Base-by-base conservation (phyloP, 2,797 vertebrate genomes). In the Sebastolobus altivelis region DNA sequence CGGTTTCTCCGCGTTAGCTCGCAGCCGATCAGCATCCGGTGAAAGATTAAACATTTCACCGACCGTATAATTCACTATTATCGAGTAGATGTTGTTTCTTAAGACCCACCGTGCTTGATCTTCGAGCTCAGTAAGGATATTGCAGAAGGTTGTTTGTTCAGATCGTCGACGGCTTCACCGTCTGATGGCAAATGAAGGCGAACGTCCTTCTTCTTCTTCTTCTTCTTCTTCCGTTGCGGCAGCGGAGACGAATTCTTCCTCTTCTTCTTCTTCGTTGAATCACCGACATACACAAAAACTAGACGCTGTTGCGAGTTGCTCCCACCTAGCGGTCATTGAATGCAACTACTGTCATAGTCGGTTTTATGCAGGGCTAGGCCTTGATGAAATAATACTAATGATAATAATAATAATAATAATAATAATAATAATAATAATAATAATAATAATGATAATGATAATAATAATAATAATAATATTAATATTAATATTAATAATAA, bases 161-260 rank as follows among this genome's bases (percentile, higher is more conserved):
- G 58, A 29, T 55, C 35, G 65, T 80, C 65, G 70, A 74, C 16
- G 20, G 52, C 11, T 70, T 16, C 10, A 29, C 58, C 37, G 12
- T 67, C 8, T 52, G 63, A 46, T 49, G 38, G 87, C 79, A 90
- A 90, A 91, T 88, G 86, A 80, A 88, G 88, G 49, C 55, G 16
- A 14, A 9, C 2, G 9, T 55, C 46, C 37, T 69, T 82, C 81
- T 66, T 68, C 40, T 65, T 58, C 52, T 62, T 33, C 52, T 12
- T 11, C 59, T 40, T 4, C 38, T 73, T 61, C 80, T 81, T n/a
- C 71, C 43, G 18, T 22, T 68, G 38, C 74, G 56, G 25, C 77
- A 38, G 65, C 18, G 73, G 61, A 43, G 35, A 22, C 31, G 8
- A n/a, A 22, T 4, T 3, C 54, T 1, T 29, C 14, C 66, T 87